These are phyloP conservation scores for Pyrrhosoma nymphula DNA, from an alignment of 2,888 invertebrate genomes.

Conservation along the genomic window DNA sequence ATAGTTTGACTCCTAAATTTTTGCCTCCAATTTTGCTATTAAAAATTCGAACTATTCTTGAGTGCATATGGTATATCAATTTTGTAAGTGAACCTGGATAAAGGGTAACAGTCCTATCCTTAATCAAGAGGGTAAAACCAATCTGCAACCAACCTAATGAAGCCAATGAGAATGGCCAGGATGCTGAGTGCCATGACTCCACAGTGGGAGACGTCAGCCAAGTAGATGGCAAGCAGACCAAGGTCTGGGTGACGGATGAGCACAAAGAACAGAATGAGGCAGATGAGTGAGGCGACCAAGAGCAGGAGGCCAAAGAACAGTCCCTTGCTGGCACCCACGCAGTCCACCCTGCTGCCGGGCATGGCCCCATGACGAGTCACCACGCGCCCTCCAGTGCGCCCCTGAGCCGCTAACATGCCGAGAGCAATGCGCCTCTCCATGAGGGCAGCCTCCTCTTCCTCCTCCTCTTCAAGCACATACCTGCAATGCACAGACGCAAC, in stretches of 20 bases:
- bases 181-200: conserved; percentile 92
- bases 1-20: no score
- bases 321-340: conserved; percentile 96
- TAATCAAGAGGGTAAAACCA: background rate
- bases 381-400: conserved; percentile 7
- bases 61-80: no score
- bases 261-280: conserved; percentile 97
- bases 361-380: conserved; percentile 65
- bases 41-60: no score
- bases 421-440: conserved; percentile 60
- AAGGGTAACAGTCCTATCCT: no score
- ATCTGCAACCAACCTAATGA: conserved; percentile 86
- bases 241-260: conserved; percentile 92
- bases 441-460: conserved; percentile 79
- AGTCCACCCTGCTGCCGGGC: conserved; percentile 87
- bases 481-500: conserved; percentile 74
- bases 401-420: conserved; percentile 29
- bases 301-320: conserved; percentile 94
- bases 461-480: conserved; percentile 88
- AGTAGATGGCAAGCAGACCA: conserved; percentile 91
- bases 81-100: no score
- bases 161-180: conserved; percentile 93
- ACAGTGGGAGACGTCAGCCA: conserved; percentile 95
- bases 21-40: no score
- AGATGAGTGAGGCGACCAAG: conserved; percentile 93